phyloP scores from a whole-genome alignment of 2,113 vertebrate genomes.

The Mus musculus region GRCm39 chr8:109670501-109671000 shows the following conservation, averaged over 20 bases:
- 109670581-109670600: neutral
- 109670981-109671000: neutral
- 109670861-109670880: neutral
- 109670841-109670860: conserved; percentile 28
- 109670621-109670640: neutral
- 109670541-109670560: neutral
- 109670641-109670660: neutral
- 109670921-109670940: conserved; percentile 2
- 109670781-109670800: neutral
- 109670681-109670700: neutral
- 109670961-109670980: neutral
- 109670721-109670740: too few relatives aligned
- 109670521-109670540: neutral
- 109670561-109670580: neutral
- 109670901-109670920: conserved; percentile 17
- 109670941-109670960: neutral
- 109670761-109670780: neutral
- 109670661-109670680: neutral
- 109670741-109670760: neutral
- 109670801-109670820: neutral
- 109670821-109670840: neutral
- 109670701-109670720: too few relatives aligned
- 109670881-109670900: conserved; percentile 15
- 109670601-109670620: neutral
- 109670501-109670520: neutral